A percentile compares a stretch with the other conserved stretches of the same genome.
These are phyloP conservation scores for Auanema sp. DNA, from an alignment of 2,888 invertebrate genomes.

Conservation along the genomic window DNA sequence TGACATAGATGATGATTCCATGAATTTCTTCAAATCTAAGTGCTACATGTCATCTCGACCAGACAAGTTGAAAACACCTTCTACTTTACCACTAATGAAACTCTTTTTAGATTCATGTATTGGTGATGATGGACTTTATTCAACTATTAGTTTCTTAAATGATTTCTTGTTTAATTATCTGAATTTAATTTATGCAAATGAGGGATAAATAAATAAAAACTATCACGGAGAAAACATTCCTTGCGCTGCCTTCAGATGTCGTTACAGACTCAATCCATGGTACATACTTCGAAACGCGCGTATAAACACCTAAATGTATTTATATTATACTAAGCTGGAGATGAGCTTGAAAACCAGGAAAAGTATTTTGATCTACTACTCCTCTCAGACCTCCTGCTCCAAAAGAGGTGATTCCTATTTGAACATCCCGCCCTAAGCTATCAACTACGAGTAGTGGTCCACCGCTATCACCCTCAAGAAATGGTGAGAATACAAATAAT, in stretches of 20 bases:
- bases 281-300: constrained; percentile 37
- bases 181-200: no score
- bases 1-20: constrained; percentile 22
- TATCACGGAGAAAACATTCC: no score
- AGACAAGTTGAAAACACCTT: no score
- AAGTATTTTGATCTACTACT: constrained; percentile 37
- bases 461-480: constrained; percentile 45
- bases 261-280: constrained; percentile 35
- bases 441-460: constrained; percentile 41
- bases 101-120: no score
- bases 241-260: no score
- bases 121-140: no score
- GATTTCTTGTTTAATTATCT: no score
- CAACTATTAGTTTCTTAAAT: no score
- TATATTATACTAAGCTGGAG: neutral
- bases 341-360: constrained; percentile 32
- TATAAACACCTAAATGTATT: constrained; percentile 38
- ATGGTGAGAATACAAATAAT: neutral
- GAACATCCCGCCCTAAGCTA: constrained; percentile 26
- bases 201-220: no score
- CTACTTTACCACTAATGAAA: no score
- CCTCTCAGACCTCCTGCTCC: constrained; percentile 44
- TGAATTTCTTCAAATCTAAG: no score
- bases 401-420: constrained; percentile 45
- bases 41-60: no score